A percentile compares a stretch with the other conserved stretches of the same genome.
Evolutionary conservation across 1,140 invertebrate genomes (phyloP).

Genomic region (Arctopsyche grandis): DNA sequence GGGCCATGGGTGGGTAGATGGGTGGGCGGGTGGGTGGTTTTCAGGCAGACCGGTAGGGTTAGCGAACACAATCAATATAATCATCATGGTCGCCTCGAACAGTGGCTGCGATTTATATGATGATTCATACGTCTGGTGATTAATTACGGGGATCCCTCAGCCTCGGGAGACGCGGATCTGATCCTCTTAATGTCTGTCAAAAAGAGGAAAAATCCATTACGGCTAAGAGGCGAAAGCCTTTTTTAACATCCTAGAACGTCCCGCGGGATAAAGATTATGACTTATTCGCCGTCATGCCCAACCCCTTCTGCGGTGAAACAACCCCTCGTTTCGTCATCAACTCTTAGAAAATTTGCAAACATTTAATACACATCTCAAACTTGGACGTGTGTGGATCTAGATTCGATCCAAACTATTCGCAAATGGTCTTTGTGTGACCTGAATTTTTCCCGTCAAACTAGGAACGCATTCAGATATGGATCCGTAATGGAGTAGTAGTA

Average conservation of each 20-base stretch:
- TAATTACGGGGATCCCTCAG: background rate
- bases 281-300: background rate
- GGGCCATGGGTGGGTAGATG: background rate
- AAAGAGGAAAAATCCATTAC: constrained; percentile 39
- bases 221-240: constrained; percentile 16
- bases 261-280: constrained; percentile 23
- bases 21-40: background rate
- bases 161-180: constrained; percentile 13
- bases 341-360: background rate
- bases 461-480: background rate
- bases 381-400: background rate
- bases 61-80: constrained; percentile 36
- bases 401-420: background rate
- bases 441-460: constrained; percentile 5
- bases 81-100: constrained; percentile 31
- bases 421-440: background rate
- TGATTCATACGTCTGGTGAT: background rate
- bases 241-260: constrained; percentile 19
- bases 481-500: background rate
- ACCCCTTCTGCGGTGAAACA: background rate
- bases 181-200: constrained; percentile 43
- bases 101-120: background rate
- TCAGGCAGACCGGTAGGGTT: background rate
- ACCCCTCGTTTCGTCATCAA: background rate
- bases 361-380: background rate